A percentile compares a stretch with the other conserved stretches of the same genome.
Conservation (phyloP, 2,888 invertebrate genomes). For the Dugesia japonica region DNA sequence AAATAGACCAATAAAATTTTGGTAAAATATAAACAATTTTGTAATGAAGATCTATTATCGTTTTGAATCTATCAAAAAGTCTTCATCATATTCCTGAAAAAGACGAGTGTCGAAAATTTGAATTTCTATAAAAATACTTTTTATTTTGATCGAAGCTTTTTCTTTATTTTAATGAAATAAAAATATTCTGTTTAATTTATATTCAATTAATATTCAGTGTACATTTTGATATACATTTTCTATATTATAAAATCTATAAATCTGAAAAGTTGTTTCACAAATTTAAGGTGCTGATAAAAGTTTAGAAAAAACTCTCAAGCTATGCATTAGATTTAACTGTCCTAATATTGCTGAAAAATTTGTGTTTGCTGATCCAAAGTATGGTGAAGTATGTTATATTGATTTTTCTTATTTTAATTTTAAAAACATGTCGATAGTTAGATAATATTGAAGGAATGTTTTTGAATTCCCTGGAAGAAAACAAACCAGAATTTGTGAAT, state of each 20-base stretch:
- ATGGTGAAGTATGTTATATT: background rate
- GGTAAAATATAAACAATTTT: too few relatives aligned
- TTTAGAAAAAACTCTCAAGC: background rate
- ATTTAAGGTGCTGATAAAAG: constrained; percentile 1
- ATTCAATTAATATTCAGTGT: background rate
- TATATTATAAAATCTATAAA: background rate
- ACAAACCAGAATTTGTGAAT: background rate
- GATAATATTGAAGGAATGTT: background rate
- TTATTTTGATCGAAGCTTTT: too few relatives aligned
- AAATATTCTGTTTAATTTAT: too few relatives aligned
- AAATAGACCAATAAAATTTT: too few relatives aligned
- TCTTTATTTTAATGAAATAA: too few relatives aligned
- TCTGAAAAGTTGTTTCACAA: background rate
- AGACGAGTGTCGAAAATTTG: too few relatives aligned
- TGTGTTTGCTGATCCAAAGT: background rate
- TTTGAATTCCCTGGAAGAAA: background rate
- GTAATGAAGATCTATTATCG: too few relatives aligned
- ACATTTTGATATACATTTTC: background rate
- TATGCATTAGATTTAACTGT: background rate
- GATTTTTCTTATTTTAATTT: too few relatives aligned
- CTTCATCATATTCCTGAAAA: too few relatives aligned
- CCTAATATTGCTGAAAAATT: background rate
- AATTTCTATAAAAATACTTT: too few relatives aligned
- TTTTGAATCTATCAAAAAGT: too few relatives aligned
- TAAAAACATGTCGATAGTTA: too few relatives aligned